Evolutionary conservation across 1,140 invertebrate species (phyloP).

Genomic region (Hyposmocoma kahamanoa): DNA sequence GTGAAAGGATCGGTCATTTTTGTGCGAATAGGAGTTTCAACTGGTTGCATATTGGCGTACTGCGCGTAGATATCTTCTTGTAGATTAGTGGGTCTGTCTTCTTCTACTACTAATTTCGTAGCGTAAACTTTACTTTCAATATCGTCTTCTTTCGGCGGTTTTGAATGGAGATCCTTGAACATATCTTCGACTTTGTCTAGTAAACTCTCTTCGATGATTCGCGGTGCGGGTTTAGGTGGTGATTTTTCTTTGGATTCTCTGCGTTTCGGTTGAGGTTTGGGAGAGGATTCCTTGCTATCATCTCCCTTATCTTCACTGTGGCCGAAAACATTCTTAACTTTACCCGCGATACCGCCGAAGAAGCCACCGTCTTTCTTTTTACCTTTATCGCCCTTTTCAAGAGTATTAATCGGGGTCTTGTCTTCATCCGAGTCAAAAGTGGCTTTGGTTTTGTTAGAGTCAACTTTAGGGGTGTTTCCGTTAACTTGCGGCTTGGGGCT

Average conservation of each 20-base stretch:
- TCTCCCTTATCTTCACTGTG: conserved; percentile 55
- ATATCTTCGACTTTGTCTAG: conserved; percentile 69
- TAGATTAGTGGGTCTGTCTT: conserved; percentile 36
- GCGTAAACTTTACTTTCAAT: conserved; percentile 44
- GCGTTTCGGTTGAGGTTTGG: conserved; percentile 50
- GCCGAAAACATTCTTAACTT: conserved; percentile 58
- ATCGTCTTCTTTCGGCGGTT: conserved; percentile 57
- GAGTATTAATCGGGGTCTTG: conserved; percentile 61
- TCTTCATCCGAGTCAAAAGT: conserved; percentile 72
- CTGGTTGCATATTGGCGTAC: conserved; percentile 61
- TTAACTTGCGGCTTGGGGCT: conserved; percentile 56
- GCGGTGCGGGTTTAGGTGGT: conserved; percentile 58
- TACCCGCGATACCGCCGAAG: conserved; percentile 56
- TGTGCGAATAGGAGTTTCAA: conserved; percentile 42
- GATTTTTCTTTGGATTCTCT: conserved; percentile 46
- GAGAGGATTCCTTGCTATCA: conserved; percentile 49
- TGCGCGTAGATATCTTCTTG: conserved; percentile 60
- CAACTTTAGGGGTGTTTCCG: conserved; percentile 54
- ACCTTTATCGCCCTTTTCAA: conserved; percentile 44
- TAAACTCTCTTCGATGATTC: conserved; percentile 64
- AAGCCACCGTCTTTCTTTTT: conserved; percentile 55
- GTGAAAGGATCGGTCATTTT: conserved; percentile 49
- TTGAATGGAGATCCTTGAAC: conserved; percentile 61
- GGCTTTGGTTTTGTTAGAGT: conserved; percentile 64
- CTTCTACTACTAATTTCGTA: conserved; percentile 60